Evolutionary conservation across 2,797 vertebrate species (phyloP).

Genomic region (Taenioides sp.): DNA sequence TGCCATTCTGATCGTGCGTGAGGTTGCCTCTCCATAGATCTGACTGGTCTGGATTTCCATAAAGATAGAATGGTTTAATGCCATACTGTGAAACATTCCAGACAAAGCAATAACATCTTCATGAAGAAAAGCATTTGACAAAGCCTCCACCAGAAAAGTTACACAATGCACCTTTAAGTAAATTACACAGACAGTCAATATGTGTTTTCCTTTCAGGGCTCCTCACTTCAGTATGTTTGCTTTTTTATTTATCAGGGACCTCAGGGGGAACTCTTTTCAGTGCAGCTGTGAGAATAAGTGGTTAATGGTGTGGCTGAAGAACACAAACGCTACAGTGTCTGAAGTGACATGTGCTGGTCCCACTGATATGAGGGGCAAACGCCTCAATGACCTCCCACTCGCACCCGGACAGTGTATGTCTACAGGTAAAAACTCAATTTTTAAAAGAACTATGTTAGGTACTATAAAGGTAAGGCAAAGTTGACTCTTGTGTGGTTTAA

Average conservation of each 20-base stretch:
- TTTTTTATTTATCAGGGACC: constrained; percentile 78
- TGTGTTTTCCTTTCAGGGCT: neutral
- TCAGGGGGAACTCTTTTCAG: constrained; percentile 94
- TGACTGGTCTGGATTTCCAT: no score
- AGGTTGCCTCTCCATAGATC: no score
- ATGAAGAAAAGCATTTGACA: no score
- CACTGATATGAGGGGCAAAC: constrained; percentile 89
- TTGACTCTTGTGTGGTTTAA: no score
- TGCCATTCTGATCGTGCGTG: no score
- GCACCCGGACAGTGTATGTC: constrained; percentile 90
- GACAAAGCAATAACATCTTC: no score
- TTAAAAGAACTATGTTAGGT: neutral
- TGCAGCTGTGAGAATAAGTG: constrained; percentile 97
- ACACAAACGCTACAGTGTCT: constrained; percentile 94
- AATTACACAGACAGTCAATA: constrained; percentile 1
- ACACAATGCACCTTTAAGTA: no score
- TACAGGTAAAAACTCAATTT: constrained; percentile 77
- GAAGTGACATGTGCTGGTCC: constrained; percentile 93
- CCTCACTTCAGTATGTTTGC: neutral
- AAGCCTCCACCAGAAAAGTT: no score
- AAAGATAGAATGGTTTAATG: no score
- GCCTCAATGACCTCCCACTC: constrained; percentile 89
- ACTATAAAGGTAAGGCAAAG: no score
- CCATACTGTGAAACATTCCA: no score
- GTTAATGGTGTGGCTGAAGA: constrained; percentile 96